phyloP scores from a whole-genome alignment of 2,113 vertebrate species.

The Epinephelus cyanopodus region DNA sequence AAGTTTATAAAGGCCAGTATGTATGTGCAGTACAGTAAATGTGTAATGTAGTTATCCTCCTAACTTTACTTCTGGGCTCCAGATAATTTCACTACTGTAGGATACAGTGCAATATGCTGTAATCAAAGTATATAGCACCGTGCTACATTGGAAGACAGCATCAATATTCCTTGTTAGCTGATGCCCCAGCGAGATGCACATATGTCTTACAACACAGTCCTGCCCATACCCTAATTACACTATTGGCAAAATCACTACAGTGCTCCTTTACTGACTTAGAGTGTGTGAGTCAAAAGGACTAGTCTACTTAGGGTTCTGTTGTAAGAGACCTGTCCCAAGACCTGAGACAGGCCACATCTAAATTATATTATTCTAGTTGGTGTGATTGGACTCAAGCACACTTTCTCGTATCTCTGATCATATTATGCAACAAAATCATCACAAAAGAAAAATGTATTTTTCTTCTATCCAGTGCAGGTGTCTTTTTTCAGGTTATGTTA shows the following conservation, averaged over 20 bases:
- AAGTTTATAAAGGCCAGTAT: neutral
- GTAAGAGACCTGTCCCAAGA: no score
- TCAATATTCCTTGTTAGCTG: neutral
- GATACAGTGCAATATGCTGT: no score
- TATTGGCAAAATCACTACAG: neutral
- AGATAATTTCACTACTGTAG: neutral
- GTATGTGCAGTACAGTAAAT: neutral
- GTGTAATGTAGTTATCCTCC: neutral
- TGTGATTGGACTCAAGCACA: no score
- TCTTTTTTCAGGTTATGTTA: no score
- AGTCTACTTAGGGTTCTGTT: neutral
- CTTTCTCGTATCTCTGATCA: no score
- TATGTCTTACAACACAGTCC: neutral
- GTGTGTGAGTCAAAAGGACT: neutral
- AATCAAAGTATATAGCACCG: neutral
- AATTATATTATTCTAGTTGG: no score
- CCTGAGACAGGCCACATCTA: no score
- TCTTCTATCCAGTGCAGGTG: no score
- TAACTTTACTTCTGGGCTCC: neutral
- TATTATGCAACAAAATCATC: no score
- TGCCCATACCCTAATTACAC: neutral
- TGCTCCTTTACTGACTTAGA: neutral
- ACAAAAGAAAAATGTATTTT: no score
- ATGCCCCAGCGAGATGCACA: neutral
- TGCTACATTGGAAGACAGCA: no score